Evolutionary conservation across 2,888 invertebrate species (phyloP).

Genomic region (Plebejus melissa): DNA sequence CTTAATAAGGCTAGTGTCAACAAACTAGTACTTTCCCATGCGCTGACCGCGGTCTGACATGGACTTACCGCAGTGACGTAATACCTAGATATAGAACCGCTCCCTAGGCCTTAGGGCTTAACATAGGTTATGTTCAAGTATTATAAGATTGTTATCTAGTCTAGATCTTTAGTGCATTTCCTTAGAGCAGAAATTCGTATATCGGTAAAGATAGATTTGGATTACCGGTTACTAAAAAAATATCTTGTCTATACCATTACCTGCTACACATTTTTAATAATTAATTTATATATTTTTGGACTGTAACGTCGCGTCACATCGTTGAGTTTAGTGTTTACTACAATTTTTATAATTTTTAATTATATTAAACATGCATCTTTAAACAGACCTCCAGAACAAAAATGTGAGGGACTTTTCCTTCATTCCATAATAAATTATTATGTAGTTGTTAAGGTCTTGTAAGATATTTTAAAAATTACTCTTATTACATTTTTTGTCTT

Average conservation of each 20-base stretch:
- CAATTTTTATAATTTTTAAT: too few relatives aligned
- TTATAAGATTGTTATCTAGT: background rate
- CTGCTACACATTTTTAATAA: too few relatives aligned
- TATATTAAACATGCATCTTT: too few relatives aligned
- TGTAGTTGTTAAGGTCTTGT: too few relatives aligned
- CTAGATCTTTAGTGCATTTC: background rate
- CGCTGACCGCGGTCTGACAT: background rate
- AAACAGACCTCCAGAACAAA: background rate
- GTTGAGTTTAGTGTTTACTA: too few relatives aligned
- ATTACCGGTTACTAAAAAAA: background rate
- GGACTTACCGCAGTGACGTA: background rate
- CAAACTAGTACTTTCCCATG: slow-evolving; percentile 13
- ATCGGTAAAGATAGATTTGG: background rate
- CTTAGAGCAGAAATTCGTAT: background rate
- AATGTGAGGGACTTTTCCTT: too few relatives aligned
- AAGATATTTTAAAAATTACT: too few relatives aligned
- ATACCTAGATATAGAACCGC: background rate
- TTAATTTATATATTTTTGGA: too few relatives aligned
- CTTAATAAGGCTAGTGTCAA: background rate
- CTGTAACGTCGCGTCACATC: too few relatives aligned
- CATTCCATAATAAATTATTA: too few relatives aligned
- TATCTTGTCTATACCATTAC: background rate
- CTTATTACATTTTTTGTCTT: too few relatives aligned
- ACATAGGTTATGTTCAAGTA: background rate
- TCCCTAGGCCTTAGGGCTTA: background rate